These are phyloP conservation scores for Nycteola revayana DNA, from an alignment of 2,888 invertebrate genomes.

Conservation along the genomic window DNA sequence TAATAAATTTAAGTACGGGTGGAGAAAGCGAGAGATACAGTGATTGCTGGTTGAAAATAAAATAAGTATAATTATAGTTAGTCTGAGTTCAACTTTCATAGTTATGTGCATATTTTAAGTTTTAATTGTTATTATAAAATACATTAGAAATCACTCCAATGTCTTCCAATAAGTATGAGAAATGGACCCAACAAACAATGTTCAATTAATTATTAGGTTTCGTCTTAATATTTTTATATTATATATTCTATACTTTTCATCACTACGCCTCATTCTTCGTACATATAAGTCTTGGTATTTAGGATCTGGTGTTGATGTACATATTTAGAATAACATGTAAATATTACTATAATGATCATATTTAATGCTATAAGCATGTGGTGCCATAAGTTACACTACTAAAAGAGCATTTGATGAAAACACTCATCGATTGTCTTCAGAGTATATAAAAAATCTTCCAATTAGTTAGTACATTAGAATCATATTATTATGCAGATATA, in stretches of 20 bases:
- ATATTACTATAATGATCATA: slow-evolving; percentile 35
- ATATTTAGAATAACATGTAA: slow-evolving; percentile 47
- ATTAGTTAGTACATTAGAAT: slow-evolving; percentile 1
- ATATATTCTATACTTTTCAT: slow-evolving; percentile 35
- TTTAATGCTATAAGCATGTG: slow-evolving; percentile 74
- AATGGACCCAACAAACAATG: slow-evolving; percentile 28
- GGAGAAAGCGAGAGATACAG: slow-evolving; percentile 34
- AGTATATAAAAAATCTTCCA: slow-evolving; percentile 15
- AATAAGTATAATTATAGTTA: slow-evolving; percentile 17
- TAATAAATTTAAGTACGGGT: slow-evolving; percentile 56
- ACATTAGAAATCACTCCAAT: slow-evolving; percentile 51
- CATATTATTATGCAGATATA: too few relatives aligned
- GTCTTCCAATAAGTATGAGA: slow-evolving; percentile 57
- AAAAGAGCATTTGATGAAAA: slow-evolving; percentile 56
- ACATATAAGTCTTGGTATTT: slow-evolving; percentile 34
- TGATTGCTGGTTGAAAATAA: slow-evolving; percentile 23
- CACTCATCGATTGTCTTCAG: slow-evolving; percentile 28
- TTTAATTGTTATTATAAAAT: slow-evolving; percentile 27
- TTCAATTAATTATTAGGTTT: slow-evolving; percentile 25
- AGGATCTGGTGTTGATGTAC: slow-evolving; percentile 43
- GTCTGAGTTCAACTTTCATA: slow-evolving; percentile 28
- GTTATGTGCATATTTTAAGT: slow-evolving; percentile 37
- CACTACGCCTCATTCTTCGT: slow-evolving; percentile 36
- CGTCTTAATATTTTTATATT: slow-evolving; percentile 33
- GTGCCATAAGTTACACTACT: slow-evolving; percentile 77